These are phyloP conservation scores for Brachirus orientalis DNA, from an alignment of 2,113 vertebrate species.

Conservation along the genomic window DNA sequence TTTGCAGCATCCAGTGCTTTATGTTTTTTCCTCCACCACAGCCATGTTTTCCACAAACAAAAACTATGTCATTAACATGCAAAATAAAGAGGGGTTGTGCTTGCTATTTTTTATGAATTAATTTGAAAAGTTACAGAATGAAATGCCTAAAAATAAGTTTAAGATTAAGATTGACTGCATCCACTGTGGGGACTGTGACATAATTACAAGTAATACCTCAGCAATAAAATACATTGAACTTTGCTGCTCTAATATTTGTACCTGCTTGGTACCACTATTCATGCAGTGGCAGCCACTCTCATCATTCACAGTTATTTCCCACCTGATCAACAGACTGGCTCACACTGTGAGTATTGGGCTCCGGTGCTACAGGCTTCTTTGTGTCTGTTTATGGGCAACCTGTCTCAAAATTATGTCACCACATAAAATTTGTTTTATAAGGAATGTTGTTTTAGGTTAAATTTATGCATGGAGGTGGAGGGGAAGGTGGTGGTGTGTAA, in stretches of 20 bases:
- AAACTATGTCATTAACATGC: not conserved
- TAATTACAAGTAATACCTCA: constrained; percentile 7
- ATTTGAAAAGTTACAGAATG: not conserved
- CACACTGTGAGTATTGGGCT: constrained; percentile 14
- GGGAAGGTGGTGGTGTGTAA: too few relatives aligned
- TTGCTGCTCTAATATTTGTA: constrained; percentile 20
- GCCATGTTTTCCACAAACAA: not conserved
- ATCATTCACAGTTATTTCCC: constrained; percentile 31
- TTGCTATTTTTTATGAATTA: not conserved
- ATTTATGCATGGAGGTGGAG: too few relatives aligned
- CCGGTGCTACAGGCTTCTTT: constrained; percentile 4
- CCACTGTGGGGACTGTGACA: constrained; percentile 1
- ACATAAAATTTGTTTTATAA: too few relatives aligned
- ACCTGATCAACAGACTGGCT: constrained; percentile 34
- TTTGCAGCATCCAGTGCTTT: not conserved
- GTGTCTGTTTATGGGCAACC: constrained; percentile 7
- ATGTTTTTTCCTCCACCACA: not conserved
- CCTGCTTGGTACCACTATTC: constrained; percentile 13
- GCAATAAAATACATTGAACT: constrained; percentile 12
- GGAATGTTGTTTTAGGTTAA: too few relatives aligned
- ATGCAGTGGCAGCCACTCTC: constrained; percentile 21
- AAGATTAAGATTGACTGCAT: not conserved
- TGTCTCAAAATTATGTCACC: not conserved
- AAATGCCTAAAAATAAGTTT: not conserved
- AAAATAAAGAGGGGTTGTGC: constrained; percentile 1